phyloP scores from a whole-genome alignment of 2,797 vertebrate genomes.

The Arctocebus calabarensis region DNA sequence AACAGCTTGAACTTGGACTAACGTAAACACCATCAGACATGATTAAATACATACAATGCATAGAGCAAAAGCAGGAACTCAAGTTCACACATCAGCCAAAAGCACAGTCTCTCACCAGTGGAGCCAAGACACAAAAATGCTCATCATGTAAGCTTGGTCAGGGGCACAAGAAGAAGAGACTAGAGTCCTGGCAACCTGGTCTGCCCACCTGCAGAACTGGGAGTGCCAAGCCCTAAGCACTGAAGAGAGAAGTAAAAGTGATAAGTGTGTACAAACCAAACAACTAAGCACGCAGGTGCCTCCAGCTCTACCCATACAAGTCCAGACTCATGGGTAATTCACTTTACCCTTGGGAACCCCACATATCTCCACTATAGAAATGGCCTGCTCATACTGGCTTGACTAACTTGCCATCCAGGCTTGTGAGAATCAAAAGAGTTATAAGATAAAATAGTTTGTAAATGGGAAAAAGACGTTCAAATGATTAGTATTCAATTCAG shows the following conservation, averaged over 20 bases:
- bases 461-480: neutral
- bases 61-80: constrained; percentile 60
- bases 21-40: constrained; percentile 63
- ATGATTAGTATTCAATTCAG: neutral
- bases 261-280: neutral
- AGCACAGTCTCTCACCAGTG: neutral
- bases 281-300: accelerated
- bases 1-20: constrained; percentile 43
- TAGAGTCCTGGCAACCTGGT: neutral
- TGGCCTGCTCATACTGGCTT: neutral
- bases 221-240: neutral
- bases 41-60: constrained; percentile 60
- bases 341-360: neutral
- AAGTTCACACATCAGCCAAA: constrained; percentile 36
- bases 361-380: neutral
- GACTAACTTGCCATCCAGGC: neutral
- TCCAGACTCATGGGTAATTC: neutral
- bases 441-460: neutral
- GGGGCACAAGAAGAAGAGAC: neutral
- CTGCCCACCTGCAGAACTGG: neutral
- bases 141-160: neutral
- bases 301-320: neutral
- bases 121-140: neutral
- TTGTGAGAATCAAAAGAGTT: neutral
- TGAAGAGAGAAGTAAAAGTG: neutral